Evolutionary conservation across 2,888 invertebrate species (phyloP).

Genomic region (Gonocerus acuteangulatus): DNA sequence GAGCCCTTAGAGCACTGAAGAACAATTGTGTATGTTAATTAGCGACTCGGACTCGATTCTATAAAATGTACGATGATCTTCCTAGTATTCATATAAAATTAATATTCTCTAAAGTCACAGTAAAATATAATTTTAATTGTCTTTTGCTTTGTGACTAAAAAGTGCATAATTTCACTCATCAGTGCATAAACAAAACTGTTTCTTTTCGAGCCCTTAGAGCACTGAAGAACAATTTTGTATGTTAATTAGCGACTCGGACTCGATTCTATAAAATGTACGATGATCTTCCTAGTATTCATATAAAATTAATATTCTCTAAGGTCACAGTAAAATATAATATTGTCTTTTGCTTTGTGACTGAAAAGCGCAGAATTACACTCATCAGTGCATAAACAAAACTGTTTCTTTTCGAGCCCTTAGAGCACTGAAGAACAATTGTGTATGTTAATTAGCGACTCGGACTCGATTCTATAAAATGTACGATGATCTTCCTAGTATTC

Average conservation of each 20-base stretch:
- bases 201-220: neutral
- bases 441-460: too few species aligned
- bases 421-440: neutral
- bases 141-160: neutral
- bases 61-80: too few species aligned
- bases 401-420: neutral
- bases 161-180: neutral
- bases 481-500: too few species aligned
- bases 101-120: too few species aligned
- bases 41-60: too few species aligned
- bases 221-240: neutral
- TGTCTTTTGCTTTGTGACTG: slow-evolving; percentile 6
- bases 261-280: neutral
- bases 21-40: too few species aligned
- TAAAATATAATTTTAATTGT: neutral
- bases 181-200: slow-evolving; percentile 16
- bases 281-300: too few species aligned
- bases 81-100: too few species aligned
- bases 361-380: neutral
- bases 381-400: slow-evolving; percentile 9
- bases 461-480: too few species aligned
- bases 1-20: neutral
- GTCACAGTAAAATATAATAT: too few species aligned
- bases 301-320: neutral
- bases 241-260: neutral